These are phyloP conservation scores for Enteromius viviparus DNA, from an alignment of 2,797 vertebrate genomes.

Conservation along the genomic window DNA sequence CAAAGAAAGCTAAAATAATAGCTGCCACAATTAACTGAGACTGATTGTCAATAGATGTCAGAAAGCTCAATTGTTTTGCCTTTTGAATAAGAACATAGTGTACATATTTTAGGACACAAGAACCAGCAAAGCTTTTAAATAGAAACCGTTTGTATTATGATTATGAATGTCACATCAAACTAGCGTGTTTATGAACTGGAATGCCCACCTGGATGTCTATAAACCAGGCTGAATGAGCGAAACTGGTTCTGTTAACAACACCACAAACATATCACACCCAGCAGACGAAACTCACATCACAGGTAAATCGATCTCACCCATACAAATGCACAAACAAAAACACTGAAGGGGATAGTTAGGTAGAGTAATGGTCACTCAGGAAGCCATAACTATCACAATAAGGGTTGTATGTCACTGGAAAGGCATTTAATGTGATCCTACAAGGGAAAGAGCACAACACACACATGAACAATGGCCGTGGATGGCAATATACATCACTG, in stretches of 20 bases:
- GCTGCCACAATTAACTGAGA: neutral
- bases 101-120: slow-evolving; percentile 7
- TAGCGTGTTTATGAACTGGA: neutral
- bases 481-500: slow-evolving; percentile 7
- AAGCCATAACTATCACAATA: slow-evolving; percentile 12
- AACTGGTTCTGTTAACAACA: slow-evolving; percentile 13
- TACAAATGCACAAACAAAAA: neutral
- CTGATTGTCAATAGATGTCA: neutral
- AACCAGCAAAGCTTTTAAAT: neutral
- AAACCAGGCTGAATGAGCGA: slow-evolving; percentile 1
- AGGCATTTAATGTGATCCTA: neutral
- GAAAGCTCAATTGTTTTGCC: neutral
- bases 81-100: slow-evolving; percentile 18
- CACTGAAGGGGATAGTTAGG: neutral
- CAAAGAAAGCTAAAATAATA: slow-evolving; percentile 8
- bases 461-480: neutral
- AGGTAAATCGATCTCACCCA: neutral
- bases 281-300: neutral
- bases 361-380: neutral
- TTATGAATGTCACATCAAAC: slow-evolving; percentile 15
- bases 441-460: neutral
- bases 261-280: slow-evolving; percentile 8
- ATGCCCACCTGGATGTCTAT: neutral
- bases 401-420: neutral
- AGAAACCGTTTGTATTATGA: slow-evolving; percentile 23